Conservation (phyloP, 2,888 invertebrate species). For the Opisthograptis luteolata region DNA sequence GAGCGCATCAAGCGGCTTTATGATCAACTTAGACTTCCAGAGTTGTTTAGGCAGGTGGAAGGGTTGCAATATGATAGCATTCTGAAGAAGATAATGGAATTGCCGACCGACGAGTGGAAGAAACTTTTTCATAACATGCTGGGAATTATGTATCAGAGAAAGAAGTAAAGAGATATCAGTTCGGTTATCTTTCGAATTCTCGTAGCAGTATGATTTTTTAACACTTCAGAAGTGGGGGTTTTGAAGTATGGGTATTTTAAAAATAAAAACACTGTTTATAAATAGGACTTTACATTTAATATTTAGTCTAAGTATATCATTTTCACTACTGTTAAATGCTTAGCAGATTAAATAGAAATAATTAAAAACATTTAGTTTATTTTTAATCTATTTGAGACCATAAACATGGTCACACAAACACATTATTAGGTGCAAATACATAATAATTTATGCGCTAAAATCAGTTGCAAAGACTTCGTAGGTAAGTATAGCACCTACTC, state of each 20-base stretch:
- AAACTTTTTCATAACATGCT: slow-evolving; percentile 89
- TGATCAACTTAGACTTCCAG: slow-evolving; percentile 87
- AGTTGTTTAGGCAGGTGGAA: slow-evolving; percentile 89
- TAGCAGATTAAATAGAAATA: background rate
- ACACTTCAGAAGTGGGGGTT: too few relatives aligned
- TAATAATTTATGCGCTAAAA: slow-evolving; percentile 31
- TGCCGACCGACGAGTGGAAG: slow-evolving; percentile 73
- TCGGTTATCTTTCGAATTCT: background rate
- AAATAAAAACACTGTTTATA: background rate
- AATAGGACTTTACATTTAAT: slow-evolving; percentile 2
- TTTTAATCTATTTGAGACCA: slow-evolving; percentile 25
- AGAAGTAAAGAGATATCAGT: slow-evolving; percentile 27
- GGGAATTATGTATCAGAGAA: slow-evolving; percentile 86
- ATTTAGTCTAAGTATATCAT: background rate
- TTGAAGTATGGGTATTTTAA: too few relatives aligned
- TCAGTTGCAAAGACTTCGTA: slow-evolving; percentile 25
- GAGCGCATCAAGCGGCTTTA: slow-evolving; percentile 68
- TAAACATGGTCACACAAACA: slow-evolving; percentile 10
- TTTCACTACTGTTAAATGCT: slow-evolving; percentile 15
- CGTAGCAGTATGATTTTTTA: too few relatives aligned
- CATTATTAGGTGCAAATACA: slow-evolving; percentile 30
- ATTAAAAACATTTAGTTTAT: slow-evolving; percentile 6
- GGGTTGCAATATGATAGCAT: slow-evolving; percentile 89
- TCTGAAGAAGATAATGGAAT: slow-evolving; percentile 49
- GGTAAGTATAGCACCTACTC: slow-evolving; percentile 6